Conservation (phyloP, 2,888 invertebrate genomes). For the Cartodere bifasciata region DNA sequence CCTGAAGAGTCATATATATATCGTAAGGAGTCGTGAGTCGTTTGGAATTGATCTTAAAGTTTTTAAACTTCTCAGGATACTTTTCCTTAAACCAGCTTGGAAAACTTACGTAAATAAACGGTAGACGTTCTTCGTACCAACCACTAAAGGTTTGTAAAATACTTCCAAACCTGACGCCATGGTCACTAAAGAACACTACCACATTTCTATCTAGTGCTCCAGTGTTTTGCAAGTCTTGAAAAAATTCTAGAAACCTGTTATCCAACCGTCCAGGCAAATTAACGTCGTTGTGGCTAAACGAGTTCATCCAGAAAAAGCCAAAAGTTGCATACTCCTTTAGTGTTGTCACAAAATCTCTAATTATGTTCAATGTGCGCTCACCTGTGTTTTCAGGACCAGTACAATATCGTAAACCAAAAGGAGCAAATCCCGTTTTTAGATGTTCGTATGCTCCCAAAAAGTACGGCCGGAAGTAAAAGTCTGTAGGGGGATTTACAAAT, state of each 20-base stretch:
- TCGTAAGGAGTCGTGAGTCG: conserved; percentile 64
- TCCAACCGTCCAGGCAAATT: conserved; percentile 58
- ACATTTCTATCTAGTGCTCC: conserved; percentile 52
- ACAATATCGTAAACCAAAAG: conserved; percentile 43
- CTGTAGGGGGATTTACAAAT: conserved; percentile 60
- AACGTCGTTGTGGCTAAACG: conserved; percentile 58
- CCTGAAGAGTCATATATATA: conserved; percentile 55
- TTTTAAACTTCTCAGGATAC: conserved; percentile 41
- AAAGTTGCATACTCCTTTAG: conserved; percentile 52
- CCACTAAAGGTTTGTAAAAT: conserved; percentile 54
- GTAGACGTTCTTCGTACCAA: conserved; percentile 67
- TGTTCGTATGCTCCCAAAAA: conserved; percentile 55
- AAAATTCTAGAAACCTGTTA: conserved; percentile 42
- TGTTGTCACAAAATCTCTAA: conserved; percentile 50
- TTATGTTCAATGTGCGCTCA: conserved; percentile 58
- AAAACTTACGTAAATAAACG: conserved; percentile 56
- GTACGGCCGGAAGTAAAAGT: conserved; percentile 68
- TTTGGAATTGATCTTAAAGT: conserved; percentile 48
- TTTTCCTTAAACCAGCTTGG: conserved; percentile 47
- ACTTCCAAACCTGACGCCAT: conserved; percentile 63
- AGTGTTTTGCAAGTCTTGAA: conserved; percentile 44
- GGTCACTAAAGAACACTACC: conserved; percentile 64
- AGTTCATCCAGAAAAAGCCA: conserved; percentile 68
- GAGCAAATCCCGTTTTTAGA: conserved; percentile 37
- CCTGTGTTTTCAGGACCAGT: conserved; percentile 49